These are phyloP conservation scores for Oreohelix idahoensis DNA, from an alignment of 1,140 invertebrate genomes.

Conservation along the genomic window DNA sequence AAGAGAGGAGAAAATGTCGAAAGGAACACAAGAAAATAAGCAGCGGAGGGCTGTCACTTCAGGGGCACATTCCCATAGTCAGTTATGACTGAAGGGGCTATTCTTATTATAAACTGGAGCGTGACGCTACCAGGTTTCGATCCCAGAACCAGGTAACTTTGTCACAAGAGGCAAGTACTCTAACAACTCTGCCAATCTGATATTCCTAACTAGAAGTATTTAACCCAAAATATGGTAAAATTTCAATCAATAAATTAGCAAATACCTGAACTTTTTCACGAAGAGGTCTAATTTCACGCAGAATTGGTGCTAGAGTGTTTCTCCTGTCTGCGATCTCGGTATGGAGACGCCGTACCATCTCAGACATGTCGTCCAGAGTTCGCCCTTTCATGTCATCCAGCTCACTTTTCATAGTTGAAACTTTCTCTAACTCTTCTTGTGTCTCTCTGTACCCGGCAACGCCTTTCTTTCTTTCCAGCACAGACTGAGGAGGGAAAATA, in stretches of 20 bases:
- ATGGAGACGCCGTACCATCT: constrained; percentile 76
- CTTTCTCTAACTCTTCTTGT: constrained; percentile 77
- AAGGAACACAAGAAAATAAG: too few relatives aligned
- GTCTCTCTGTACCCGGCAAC: constrained; percentile 75
- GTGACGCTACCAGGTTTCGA: too few relatives aligned
- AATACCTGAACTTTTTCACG: constrained; percentile 75
- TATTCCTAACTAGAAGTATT: too few relatives aligned
- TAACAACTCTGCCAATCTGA: too few relatives aligned
- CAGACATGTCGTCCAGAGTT: constrained; percentile 77
- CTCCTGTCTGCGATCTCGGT: constrained; percentile 77
- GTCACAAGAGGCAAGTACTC: too few relatives aligned
- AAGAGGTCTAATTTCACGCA: constrained; percentile 79
- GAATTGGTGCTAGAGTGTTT: constrained; percentile 77
- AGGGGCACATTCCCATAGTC: too few relatives aligned
- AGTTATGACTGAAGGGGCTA: too few relatives aligned
- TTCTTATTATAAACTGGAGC: too few relatives aligned
- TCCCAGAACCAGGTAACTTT: too few relatives aligned
- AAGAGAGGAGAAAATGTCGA: too few relatives aligned
- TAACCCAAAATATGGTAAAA: too few relatives aligned
- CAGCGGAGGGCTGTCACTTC: too few relatives aligned
- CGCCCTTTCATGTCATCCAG: constrained; percentile 77
- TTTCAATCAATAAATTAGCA: background rate
- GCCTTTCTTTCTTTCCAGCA: constrained; percentile 72
- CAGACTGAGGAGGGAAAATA: constrained; percentile 6
- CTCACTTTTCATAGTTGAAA: constrained; percentile 76